Percentiles rank a stretch among this genome's conserved stretches.
These are phyloP conservation scores for Tor tambroides DNA, from an alignment of 2,113 vertebrate species.

Conservation along the genomic window DNA sequence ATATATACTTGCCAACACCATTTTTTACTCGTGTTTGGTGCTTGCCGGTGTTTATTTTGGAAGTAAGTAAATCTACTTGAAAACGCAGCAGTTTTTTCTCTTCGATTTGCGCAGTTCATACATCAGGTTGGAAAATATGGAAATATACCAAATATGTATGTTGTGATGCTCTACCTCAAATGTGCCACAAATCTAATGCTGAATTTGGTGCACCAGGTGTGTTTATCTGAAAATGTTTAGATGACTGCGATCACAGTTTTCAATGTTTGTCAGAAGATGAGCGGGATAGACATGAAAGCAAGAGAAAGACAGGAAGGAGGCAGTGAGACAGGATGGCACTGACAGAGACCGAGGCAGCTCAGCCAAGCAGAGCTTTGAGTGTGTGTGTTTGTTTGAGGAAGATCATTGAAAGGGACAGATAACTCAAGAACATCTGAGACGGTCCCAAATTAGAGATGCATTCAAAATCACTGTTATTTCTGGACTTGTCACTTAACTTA, in stretches of 20 bases:
- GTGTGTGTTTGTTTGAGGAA: conserved; percentile 30
- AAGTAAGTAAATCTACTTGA: not conserved
- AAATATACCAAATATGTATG: not conserved
- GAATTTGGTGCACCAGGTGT: not conserved
- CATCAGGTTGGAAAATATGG: not conserved
- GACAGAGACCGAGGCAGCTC: conserved; percentile 38
- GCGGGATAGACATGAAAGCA: not conserved
- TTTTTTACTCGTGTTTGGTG: not conserved
- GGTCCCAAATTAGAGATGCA: conserved; percentile 34
- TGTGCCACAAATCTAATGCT: not conserved
- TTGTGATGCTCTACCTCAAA: not conserved
- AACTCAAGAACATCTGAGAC: conserved; percentile 35
- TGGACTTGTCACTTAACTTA: not conserved
- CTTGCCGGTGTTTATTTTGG: not conserved
- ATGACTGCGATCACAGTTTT: not conserved
- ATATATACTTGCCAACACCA: not conserved
- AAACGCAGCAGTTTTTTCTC: not conserved
- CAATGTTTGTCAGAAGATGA: conserved; percentile 21
- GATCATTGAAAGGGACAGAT: conserved; percentile 41
- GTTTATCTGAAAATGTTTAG: not conserved
- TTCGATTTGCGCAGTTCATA: not conserved
- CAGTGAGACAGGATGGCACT: conserved; percentile 40
- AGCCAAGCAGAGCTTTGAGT: conserved; percentile 21
- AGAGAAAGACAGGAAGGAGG: conserved; percentile 26
- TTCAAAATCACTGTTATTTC: conserved; percentile 38